These are phyloP conservation scores for Phylloscopus whistleri DNA, from an alignment of 2,113 vertebrate genomes.

Conservation along the genomic window DNA sequence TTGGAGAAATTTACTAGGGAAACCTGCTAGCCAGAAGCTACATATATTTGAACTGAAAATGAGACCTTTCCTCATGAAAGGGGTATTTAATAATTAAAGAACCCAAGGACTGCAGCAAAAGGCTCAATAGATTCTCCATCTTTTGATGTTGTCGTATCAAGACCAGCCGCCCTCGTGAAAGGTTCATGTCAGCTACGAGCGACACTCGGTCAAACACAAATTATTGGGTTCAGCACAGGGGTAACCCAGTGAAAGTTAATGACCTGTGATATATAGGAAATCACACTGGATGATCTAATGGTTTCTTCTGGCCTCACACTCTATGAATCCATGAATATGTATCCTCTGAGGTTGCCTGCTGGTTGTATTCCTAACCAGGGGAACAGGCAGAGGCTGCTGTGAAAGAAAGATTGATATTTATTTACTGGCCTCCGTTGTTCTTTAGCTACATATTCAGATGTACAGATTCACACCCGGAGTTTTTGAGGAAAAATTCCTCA, in stretches of 20 bases:
- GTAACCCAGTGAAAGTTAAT: slow-evolving; percentile 61
- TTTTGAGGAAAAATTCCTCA: not conserved
- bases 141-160: not conserved
- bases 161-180: not conserved
- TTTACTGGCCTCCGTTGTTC: not conserved
- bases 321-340: slow-evolving; percentile 48
- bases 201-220: not conserved
- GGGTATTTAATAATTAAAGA: not conserved
- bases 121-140: not conserved
- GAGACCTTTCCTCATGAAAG: not conserved
- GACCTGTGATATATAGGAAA: slow-evolving; percentile 58
- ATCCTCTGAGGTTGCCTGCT: slow-evolving; percentile 38
- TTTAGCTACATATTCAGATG: not conserved
- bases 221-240: slow-evolving; percentile 48
- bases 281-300: slow-evolving; percentile 59
- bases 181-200: not conserved
- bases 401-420: not conserved
- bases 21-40: not conserved
- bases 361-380: not conserved
- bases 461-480: not conserved
- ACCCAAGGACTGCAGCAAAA: not conserved
- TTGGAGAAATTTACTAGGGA: not conserved
- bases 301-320: slow-evolving; percentile 47
- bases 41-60: not conserved
- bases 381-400: not conserved